Conservation (phyloP, 2,113 vertebrate species). For the Charadrius vociferus region DNA sequence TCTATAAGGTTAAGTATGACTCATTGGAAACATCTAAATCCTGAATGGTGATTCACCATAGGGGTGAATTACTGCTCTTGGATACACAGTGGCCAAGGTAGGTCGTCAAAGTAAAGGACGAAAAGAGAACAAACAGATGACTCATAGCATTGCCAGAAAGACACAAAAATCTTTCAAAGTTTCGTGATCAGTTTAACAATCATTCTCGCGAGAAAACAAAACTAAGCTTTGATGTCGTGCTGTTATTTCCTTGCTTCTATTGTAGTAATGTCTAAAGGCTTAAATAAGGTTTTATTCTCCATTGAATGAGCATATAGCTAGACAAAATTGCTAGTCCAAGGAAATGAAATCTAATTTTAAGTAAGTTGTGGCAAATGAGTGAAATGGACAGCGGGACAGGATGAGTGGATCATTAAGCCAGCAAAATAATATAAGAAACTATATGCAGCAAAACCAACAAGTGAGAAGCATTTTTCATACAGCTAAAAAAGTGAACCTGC, state of each 20-base stretch:
- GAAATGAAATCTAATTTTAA: neutral
- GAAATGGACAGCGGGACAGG: neutral
- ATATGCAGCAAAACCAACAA: neutral
- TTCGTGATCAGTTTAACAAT: neutral
- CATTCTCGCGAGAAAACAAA: neutral
- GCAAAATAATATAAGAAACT: neutral
- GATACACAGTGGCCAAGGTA: neutral
- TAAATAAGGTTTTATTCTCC: neutral
- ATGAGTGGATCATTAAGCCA: neutral
- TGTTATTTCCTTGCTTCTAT: neutral
- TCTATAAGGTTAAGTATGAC: constrained; percentile 54
- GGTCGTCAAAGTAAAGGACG: neutral
- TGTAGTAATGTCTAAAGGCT: neutral
- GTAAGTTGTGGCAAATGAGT: neutral
- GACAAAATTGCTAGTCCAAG: neutral
- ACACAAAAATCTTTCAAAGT: neutral
- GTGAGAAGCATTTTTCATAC: neutral
- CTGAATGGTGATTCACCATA: constrained; percentile 41
- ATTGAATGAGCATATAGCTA: neutral
- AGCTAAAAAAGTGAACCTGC: neutral
- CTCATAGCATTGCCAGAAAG: constrained; percentile 14
- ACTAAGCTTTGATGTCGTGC: neutral
- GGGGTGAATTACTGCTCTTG: constrained; percentile 28
- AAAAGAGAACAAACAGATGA: constrained; percentile 49
- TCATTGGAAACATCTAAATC: constrained; percentile 55